Percentiles rank a stretch among this genome's conserved stretches.
Conservation (phyloP, 2,888 invertebrate genomes). For the Eupeodes latifasciatus region DNA sequence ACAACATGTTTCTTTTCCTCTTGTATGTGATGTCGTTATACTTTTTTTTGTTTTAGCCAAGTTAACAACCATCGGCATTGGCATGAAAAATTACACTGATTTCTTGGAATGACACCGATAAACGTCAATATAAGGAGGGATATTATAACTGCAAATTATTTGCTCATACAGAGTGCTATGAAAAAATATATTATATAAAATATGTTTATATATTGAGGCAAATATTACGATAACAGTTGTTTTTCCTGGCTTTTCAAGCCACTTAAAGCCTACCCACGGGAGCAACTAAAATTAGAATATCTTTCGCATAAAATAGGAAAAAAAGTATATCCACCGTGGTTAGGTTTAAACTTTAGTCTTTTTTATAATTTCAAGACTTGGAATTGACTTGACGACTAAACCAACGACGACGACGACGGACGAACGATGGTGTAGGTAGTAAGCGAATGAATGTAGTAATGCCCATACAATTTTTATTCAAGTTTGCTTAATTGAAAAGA, state of each 20-base stretch:
- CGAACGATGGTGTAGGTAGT: constrained; percentile 21
- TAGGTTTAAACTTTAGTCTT: constrained; percentile 31
- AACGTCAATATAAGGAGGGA: constrained; percentile 32
- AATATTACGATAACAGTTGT: constrained; percentile 73
- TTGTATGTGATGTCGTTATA: not conserved
- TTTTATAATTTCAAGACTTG: constrained; percentile 9
- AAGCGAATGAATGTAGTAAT: not conserved
- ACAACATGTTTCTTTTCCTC: constrained; percentile 42
- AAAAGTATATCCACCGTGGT: constrained; percentile 22
- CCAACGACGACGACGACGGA: not conserved
- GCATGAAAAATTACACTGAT: constrained; percentile 67
- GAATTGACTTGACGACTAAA: not conserved
- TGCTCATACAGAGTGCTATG: constrained; percentile 14
- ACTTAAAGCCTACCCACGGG: constrained; percentile 77
- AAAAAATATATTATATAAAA: constrained; percentile 22
- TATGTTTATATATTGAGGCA: constrained; percentile 2
- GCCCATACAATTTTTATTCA: constrained; percentile 1
- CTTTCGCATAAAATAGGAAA: constrained; percentile 57
- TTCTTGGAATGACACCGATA: constrained; percentile 70
- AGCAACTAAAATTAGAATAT: constrained; percentile 76
- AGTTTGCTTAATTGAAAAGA: constrained; percentile 52
- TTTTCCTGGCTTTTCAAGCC: constrained; percentile 73
- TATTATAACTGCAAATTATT: constrained; percentile 56
- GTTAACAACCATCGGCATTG: constrained; percentile 43
- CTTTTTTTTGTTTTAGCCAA: constrained; percentile 13